Conservation (phyloP, 2,113 vertebrate genomes). For the Salvator merianae region DNA sequence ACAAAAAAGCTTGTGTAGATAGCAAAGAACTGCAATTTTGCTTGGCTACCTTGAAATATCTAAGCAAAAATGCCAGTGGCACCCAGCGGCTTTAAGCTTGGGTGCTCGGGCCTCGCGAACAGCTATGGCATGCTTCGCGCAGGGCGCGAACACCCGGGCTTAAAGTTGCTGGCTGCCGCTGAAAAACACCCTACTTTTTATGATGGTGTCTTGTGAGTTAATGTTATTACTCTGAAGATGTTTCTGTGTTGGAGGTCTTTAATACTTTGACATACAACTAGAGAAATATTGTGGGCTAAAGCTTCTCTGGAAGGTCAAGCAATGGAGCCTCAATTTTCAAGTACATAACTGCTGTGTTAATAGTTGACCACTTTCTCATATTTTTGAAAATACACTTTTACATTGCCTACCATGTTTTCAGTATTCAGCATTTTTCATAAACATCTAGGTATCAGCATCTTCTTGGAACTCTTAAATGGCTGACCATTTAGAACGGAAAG, state of each 20-base stretch:
- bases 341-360: not conserved
- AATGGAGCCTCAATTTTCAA: not conserved
- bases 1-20: not conserved
- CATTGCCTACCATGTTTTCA: not conserved
- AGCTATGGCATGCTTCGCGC: too few species aligned
- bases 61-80: too few species aligned
- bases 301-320: not conserved
- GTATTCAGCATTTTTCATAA: not conserved
- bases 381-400: too few species aligned
- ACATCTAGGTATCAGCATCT: not conserved
- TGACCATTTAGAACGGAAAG: accelerated
- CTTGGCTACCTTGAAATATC: too few species aligned
- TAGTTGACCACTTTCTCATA: not conserved
- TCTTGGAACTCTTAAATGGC: not conserved
- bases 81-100: too few species aligned
- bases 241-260: not conserved
- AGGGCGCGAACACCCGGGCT: too few species aligned
- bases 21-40: too few species aligned
- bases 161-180: too few species aligned
- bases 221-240: not conserved
- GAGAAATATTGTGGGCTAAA: not conserved
- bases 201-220: not conserved
- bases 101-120: too few species aligned
- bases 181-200: not conserved
- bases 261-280: not conserved